Evolutionary conservation across 2,888 invertebrate species (phyloP).

Genomic region (Agrochola lychnidis): DNA sequence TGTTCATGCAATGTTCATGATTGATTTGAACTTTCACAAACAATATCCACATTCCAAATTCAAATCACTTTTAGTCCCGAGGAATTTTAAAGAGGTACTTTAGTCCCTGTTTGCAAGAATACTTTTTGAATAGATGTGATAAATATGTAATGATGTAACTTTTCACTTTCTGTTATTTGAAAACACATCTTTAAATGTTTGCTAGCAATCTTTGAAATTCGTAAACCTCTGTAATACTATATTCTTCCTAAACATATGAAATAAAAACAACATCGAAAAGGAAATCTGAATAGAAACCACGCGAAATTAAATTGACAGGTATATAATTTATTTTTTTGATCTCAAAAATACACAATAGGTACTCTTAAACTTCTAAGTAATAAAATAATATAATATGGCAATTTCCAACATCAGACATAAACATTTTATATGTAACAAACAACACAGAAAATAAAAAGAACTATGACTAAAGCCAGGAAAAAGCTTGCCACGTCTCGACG

Average conservation of each 20-base stretch:
- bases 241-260: background rate
- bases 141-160: background rate
- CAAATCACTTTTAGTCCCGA: too few species aligned
- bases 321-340: slow-evolving; percentile 28
- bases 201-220: too few species aligned
- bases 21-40: too few species aligned
- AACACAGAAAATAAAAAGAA: slow-evolving; percentile 7
- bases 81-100: too few species aligned
- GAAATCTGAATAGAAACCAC: slow-evolving; percentile 20
- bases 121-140: too few species aligned
- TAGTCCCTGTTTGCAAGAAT: too few species aligned
- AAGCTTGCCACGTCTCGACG: background rate
- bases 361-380: slow-evolving; percentile 13
- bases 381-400: background rate
- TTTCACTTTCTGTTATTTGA: background rate
- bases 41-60: too few species aligned
- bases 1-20: too few species aligned
- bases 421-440: background rate
- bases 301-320: background rate
- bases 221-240: background rate
- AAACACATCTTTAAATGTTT: background rate
- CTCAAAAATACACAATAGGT: slow-evolving; percentile 31
- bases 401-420: background rate
- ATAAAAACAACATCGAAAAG: background rate
- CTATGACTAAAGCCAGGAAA: background rate